These are phyloP conservation scores for Tiliqua scincoides DNA, from an alignment of 2,113 vertebrate genomes.

Conservation along the genomic window DNA sequence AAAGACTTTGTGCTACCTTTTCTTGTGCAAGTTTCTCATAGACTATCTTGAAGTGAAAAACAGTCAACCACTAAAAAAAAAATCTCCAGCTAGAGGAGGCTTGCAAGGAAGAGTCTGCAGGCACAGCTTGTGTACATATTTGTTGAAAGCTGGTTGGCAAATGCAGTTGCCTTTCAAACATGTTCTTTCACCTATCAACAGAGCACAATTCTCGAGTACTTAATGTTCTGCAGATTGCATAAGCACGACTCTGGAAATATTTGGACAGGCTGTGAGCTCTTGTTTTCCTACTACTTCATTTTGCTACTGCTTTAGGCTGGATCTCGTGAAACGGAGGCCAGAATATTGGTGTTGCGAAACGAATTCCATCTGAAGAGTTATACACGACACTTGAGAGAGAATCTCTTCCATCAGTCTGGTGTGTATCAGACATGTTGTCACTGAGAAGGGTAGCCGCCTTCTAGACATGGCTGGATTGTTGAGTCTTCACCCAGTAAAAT, in stretches of 20 bases:
- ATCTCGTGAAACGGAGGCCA: constrained; percentile 46
- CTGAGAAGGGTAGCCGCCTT: constrained; percentile 24
- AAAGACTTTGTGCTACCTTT: not conserved
- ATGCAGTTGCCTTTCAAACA: constrained; percentile 67
- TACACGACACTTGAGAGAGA: constrained; percentile 27
- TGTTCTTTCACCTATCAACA: constrained; percentile 75
- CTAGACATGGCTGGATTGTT: not conserved
- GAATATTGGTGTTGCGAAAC: constrained; percentile 55
- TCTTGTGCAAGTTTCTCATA: constrained; percentile 12
- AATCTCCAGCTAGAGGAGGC: constrained; percentile 41
- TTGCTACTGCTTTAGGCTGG: constrained; percentile 30
- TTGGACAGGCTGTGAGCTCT: constrained; percentile 74
- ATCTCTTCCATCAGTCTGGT: constrained; percentile 25
- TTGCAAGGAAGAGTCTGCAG: constrained; percentile 46
- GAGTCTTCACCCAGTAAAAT: constrained; percentile 16
- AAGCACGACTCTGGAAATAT: constrained; percentile 71
- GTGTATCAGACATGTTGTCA: constrained; percentile 1
- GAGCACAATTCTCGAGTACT: constrained; percentile 70
- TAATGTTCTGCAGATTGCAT: constrained; percentile 75
- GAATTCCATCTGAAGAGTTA: constrained; percentile 49
- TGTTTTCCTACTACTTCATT: constrained; percentile 59
- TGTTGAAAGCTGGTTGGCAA: constrained; percentile 76
- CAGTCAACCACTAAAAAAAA: constrained; percentile 43
- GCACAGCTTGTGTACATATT: constrained; percentile 77
- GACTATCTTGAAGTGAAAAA: constrained; percentile 15